phyloP scores from a whole-genome alignment of 2,113 vertebrate genomes.

The Donacobius atricapilla region DNA sequence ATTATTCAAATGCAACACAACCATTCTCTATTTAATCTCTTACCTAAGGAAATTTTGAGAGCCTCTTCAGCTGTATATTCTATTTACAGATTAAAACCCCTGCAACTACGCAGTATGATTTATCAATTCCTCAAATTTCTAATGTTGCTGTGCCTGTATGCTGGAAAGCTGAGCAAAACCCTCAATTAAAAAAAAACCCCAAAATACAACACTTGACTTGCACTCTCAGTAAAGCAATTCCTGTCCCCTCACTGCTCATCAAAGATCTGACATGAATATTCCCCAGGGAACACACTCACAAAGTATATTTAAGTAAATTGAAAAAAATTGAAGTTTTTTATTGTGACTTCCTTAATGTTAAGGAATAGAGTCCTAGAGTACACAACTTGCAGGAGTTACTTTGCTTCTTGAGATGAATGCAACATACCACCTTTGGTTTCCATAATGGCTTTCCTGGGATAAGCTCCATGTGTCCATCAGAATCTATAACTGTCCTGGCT shows the following conservation, averaged over 20 bases:
- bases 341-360: neutral
- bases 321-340: neutral
- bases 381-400: neutral
- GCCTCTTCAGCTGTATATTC: neutral
- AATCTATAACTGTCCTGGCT: neutral
- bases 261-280: neutral
- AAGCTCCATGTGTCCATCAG: neutral
- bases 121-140: neutral
- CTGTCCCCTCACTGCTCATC: neutral
- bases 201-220: neutral
- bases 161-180: neutral
- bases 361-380: neutral
- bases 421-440: neutral
- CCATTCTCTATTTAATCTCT: neutral
- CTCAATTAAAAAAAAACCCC: accelerated
- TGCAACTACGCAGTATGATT: neutral
- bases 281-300: neutral
- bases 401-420: neutral
- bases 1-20: neutral
- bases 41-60: neutral
- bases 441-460: accelerated
- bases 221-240: neutral
- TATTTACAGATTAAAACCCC: neutral
- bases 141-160: neutral
- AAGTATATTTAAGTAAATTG: neutral